Evolutionary conservation across 2,888 invertebrate genomes (phyloP), one percentile per base, ranked within the genome.

Genomic region (Diarsia brunnea): DNA sequence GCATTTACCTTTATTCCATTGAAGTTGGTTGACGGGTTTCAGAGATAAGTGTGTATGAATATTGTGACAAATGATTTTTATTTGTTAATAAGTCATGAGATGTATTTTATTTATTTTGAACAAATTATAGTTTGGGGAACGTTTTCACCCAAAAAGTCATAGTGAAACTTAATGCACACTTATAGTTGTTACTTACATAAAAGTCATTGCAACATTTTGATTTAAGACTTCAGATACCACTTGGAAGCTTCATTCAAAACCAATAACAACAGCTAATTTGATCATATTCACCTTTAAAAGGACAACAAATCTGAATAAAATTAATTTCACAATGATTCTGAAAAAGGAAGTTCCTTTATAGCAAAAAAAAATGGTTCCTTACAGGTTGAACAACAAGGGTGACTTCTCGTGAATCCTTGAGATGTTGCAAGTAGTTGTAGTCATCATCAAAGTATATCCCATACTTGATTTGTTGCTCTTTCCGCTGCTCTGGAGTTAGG

Each of bases 361-460:
- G 4, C 10, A 19, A 58, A 60, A 19, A 60, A 19, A 10, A 58
- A 16, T 27, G 10, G 10, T 60, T n/a, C 89, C 95, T 94, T 86
- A 96, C 95, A 43, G 89, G 97, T 81, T 97, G 97, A 95, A 97
- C 96, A 75, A 97, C 97, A 80, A 97, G 92, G 2, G 96, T 95
- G 81, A 97, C 95, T 84, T 97, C 96, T 86, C 94, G 95, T 0
- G 97, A 96, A 81, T 98, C 98, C 88, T 97, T 97, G 75, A 99
- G 97, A 97, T 99, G 99, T 93, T 99, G 98, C 84, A 99, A 94
- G 91, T 99, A 99, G 92, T 99, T 98, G 93, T 99, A 99, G 88
- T 99, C 99, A 94, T 99, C 99, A 89, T 99, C 99, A 93, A 97
- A 99, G 92, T 98, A 98, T 79, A 99, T 98, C 1, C 99, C 99